Evolutionary conservation across 2,888 invertebrate species (phyloP).

Genomic region (Elysia crispata): DNA sequence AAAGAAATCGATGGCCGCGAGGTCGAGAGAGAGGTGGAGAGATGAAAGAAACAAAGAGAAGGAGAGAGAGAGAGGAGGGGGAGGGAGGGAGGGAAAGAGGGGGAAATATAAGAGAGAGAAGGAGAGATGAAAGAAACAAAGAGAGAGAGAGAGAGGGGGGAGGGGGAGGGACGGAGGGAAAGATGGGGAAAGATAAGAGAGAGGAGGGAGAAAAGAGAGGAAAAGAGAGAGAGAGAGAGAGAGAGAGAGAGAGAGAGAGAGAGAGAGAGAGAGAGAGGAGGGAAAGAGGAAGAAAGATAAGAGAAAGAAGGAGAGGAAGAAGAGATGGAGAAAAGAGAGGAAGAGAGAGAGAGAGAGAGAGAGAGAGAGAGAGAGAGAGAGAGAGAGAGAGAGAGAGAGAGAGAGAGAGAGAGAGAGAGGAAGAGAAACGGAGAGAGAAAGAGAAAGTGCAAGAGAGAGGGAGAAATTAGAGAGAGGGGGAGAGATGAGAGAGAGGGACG

Average conservation of each 20-base stretch:
- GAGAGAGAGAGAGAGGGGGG: too few relatives aligned
- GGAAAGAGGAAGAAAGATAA: not conserved
- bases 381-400: not conserved
- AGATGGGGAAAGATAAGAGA: too few relatives aligned
- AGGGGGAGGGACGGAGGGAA: too few relatives aligned
- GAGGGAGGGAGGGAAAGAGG: too few relatives aligned
- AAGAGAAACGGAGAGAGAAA: not conserved
- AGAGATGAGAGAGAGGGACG: too few relatives aligned
- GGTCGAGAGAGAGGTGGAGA: too few relatives aligned
- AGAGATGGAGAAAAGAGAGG: not conserved
- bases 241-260: constrained; percentile 35
- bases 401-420: not conserved
- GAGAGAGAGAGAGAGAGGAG: constrained; percentile 22
- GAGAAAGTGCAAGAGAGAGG: not conserved
- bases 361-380: not conserved
- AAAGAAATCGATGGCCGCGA: too few relatives aligned
- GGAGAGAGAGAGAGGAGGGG: constrained; percentile 15
- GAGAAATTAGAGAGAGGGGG: too few relatives aligned
- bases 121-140: too few relatives aligned
- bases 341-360: constrained; percentile 11
- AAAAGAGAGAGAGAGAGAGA: constrained; percentile 29
- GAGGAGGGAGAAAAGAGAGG: too few relatives aligned
- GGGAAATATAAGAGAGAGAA: too few relatives aligned
- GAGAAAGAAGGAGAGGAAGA: constrained; percentile 21
- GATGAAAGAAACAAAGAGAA: too few relatives aligned